Conservation (phyloP, 2,113 vertebrate genomes). For the Harpagus bidentatus region DNA sequence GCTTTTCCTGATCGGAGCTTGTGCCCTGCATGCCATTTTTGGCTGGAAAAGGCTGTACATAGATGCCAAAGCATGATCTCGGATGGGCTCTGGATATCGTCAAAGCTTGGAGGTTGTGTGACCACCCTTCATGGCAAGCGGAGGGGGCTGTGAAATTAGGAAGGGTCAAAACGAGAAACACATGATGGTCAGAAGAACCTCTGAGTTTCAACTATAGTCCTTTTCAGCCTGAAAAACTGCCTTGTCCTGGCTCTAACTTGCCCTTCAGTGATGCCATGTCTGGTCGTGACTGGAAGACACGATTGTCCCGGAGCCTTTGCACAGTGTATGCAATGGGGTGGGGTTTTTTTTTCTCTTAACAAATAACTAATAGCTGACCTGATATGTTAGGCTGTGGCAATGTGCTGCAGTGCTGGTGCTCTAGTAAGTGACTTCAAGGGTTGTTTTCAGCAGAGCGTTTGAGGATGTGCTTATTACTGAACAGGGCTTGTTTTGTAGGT, state of each 20-base stretch:
- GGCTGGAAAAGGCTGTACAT: accelerated
- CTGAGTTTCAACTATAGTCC: accelerated
- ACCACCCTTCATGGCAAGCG: not conserved
- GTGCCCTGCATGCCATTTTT: constrained; percentile 17
- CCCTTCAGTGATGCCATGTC: not conserved
- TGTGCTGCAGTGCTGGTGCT: not conserved
- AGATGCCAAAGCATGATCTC: not conserved
- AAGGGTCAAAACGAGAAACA: not conserved
- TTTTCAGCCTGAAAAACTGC: not conserved
- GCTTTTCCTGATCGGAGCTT: constrained; percentile 21
- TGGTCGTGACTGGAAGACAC: not conserved
- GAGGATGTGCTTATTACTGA: not conserved
- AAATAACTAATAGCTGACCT: not conserved
- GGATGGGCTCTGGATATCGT: not conserved
- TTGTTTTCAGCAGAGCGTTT: not conserved
- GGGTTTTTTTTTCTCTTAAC: no score
- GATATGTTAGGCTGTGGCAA: not conserved
- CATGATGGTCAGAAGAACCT: not conserved
- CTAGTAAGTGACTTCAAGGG: accelerated
- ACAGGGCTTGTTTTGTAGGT: not conserved
- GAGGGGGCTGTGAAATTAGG: not conserved
- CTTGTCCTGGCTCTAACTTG: not conserved
- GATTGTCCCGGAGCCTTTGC: not conserved
- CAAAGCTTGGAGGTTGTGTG: not conserved
- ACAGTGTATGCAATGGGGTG: accelerated